These are phyloP conservation scores for Allygus modestus DNA, from an alignment of 2,888 invertebrate species.

Conservation along the genomic window DNA sequence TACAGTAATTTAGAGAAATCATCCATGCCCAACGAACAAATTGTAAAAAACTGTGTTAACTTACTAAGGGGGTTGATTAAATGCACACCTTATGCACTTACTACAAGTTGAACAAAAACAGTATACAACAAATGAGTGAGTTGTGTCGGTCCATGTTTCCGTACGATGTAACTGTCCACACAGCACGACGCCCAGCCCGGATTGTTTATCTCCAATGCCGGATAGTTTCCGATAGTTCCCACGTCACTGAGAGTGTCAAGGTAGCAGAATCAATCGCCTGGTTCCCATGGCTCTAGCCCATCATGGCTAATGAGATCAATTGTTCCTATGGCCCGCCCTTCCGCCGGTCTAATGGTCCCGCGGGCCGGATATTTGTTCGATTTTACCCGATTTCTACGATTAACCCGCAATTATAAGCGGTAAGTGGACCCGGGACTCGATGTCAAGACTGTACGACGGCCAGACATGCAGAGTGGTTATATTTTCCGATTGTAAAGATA, in stretches of 20 bases:
- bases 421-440: background rate
- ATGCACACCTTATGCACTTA: no score
- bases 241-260: constrained; percentile 15
- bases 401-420: constrained; percentile 25
- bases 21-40: no score
- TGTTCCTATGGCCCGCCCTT: constrained; percentile 54
- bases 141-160: no score
- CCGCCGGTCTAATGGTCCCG: constrained; percentile 40
- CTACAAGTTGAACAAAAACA: no score
- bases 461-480: background rate
- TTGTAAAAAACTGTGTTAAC: no score
- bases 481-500: no score
- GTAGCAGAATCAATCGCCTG: constrained; percentile 36
- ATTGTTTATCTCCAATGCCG: background rate
- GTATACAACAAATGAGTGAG: no score
- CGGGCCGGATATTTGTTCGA: constrained; percentile 43
- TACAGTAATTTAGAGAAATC: no score
- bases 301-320: constrained; percentile 53
- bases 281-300: constrained; percentile 49
- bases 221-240: constrained; percentile 21
- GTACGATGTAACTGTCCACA: no score
- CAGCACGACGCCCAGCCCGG: background rate
- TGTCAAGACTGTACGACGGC: background rate
- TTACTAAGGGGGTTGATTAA: no score
- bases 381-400: constrained; percentile 41